Percentiles rank a stretch among this genome's conserved stretches.
These are phyloP conservation scores for Scaptomyza montana DNA, from an alignment of 1,140 invertebrate genomes.

Conservation along the genomic window DNA sequence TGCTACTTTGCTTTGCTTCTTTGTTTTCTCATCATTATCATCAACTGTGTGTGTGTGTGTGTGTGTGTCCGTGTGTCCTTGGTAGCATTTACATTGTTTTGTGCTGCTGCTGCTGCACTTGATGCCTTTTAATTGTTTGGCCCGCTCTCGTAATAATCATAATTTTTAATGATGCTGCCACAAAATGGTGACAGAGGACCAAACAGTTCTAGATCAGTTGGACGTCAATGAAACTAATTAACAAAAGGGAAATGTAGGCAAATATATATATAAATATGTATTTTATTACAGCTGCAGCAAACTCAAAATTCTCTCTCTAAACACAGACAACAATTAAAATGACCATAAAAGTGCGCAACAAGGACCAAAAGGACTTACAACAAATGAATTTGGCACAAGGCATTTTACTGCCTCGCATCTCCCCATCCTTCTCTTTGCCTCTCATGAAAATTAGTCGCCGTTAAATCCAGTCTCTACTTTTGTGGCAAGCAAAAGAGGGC, in stretches of 20 bases:
- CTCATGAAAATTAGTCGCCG: conserved; percentile 39
- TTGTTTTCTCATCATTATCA: conserved; percentile 41
- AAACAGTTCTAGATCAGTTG: conserved; percentile 13
- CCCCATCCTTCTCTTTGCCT: conserved; percentile 8
- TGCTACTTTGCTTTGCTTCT: neutral
- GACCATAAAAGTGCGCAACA: conserved; percentile 48
- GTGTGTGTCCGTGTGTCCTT: conserved; percentile 42
- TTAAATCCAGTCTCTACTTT: neutral
- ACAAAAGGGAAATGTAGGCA: conserved; percentile 16
- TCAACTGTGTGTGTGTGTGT: conserved; percentile 26
- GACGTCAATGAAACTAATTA: conserved; percentile 74
- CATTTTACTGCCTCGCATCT: conserved; percentile 4
- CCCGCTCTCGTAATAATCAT: conserved; percentile 55
- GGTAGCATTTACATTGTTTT: conserved; percentile 58
- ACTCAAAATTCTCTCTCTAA: conserved; percentile 21
- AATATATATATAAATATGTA: conserved; percentile 55
- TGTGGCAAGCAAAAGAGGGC: neutral
- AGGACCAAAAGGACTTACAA: conserved; percentile 10
- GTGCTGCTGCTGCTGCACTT: conserved; percentile 13
- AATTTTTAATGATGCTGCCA: conserved; percentile 66
- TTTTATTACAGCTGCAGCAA: conserved; percentile 58
- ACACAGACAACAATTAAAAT: conserved; percentile 75
- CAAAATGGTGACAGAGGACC: conserved; percentile 3
- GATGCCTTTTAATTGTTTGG: conserved; percentile 35
- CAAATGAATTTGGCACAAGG: neutral